These are phyloP conservation scores for Tauraco erythrolophus DNA, from an alignment of 2,113 vertebrate species.

Conservation along the genomic window DNA sequence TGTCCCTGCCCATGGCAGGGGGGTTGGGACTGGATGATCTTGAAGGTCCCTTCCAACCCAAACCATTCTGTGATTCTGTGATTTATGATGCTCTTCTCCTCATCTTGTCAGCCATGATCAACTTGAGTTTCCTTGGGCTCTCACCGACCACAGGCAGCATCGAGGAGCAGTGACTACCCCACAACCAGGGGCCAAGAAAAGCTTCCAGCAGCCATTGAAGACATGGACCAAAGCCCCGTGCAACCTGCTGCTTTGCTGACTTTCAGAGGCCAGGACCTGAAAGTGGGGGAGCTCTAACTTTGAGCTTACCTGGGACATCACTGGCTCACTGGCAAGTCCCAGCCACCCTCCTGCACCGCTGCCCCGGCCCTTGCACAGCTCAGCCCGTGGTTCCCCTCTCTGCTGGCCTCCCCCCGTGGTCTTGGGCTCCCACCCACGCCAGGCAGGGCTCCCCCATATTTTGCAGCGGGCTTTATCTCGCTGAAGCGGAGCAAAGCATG, in stretches of 20 bases:
- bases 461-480: not conserved
- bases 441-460: not conserved
- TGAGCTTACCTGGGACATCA: not conserved
- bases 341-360: not conserved
- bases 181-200: not conserved
- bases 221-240: not conserved
- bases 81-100: not conserved
- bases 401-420: accelerated
- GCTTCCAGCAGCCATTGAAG: not conserved
- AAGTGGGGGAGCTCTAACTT: accelerated
- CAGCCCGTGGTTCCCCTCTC: not conserved
- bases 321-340: not conserved
- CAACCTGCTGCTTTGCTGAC: not conserved
- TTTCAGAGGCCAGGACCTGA: not conserved
- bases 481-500: slow-evolving; percentile 49
- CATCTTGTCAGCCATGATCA: not conserved
- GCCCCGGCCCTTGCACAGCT: not conserved
- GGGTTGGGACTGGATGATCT: no score
- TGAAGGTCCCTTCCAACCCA: no score
- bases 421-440: accelerated
- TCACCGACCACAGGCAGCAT: not conserved
- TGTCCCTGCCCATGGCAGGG: no score
- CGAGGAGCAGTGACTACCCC: not conserved
- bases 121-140: not conserved
- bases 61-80: no score